Conservation (phyloP, 2,888 invertebrate species). For the Taphrorychus bicolor region DNA sequence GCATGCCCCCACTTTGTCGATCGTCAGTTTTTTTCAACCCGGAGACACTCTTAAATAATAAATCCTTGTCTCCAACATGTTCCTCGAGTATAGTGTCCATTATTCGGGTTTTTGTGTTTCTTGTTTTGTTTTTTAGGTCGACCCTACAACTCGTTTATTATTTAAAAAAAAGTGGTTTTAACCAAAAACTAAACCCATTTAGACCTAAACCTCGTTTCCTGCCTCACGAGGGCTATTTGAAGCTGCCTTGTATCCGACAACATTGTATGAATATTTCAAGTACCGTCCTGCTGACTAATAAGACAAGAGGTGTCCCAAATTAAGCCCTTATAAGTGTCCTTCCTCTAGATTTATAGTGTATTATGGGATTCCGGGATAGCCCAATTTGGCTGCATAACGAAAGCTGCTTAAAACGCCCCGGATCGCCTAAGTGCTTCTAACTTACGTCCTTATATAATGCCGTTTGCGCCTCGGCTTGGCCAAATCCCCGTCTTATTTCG, state of each 20-base stretch:
- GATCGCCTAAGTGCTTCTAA: constrained; percentile 26
- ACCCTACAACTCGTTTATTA: background rate
- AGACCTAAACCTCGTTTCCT: background rate
- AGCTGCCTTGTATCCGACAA: background rate
- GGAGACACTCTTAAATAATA: constrained; percentile 6
- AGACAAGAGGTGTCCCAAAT: constrained; percentile 4
- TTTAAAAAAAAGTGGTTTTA: background rate
- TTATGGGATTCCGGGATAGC: constrained; percentile 28
- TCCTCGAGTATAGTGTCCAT: constrained; percentile 4
- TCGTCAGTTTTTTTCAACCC: constrained; percentile 1
- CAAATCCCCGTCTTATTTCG: constrained; percentile 28
- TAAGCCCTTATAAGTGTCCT: constrained; percentile 31
- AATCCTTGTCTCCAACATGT: constrained; percentile 11
- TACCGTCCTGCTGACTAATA: background rate
- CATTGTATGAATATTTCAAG: background rate
- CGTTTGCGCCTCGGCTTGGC: constrained; percentile 13
- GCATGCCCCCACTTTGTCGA: constrained; percentile 8
- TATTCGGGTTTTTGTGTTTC: constrained; percentile 6
- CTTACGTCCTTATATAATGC: constrained; percentile 32
- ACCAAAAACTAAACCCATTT: background rate
- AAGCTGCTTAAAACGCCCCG: constrained; percentile 23
- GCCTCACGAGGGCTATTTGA: background rate
- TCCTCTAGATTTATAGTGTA: constrained; percentile 30
- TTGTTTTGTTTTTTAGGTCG: constrained; percentile 2
- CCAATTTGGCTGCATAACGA: constrained; percentile 34